Evolutionary conservation across 1,140 invertebrate species (phyloP), one percentile per base, ranked within the genome.

Genomic region (Drosophila pachea): DNA sequence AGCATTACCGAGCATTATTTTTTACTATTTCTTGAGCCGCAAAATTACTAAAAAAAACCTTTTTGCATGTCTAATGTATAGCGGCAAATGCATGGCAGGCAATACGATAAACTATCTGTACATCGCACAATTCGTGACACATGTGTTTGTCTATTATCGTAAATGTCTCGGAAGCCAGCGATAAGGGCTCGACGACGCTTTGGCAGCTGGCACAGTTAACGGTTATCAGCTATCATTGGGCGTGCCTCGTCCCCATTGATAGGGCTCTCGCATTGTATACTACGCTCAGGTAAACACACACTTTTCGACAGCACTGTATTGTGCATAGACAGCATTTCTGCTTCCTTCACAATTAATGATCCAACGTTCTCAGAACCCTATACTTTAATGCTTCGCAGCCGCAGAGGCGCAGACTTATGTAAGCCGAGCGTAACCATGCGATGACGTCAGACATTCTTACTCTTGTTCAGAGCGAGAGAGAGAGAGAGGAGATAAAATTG

Each of bases 371-470:
- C 29, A 35, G 49, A 59, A 70, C n/a, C 47, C 32, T 16, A 22
- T 2, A 63, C 31, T 49, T 58, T 59, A 32, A 54, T 66, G 61
- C 47, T 56, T 22, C 22, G 1, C 22, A 22, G 53, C 53, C n/a
- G 56, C 6, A 55, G 33, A 60, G 68, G 38, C 31, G 36, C 40
- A 12, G 43, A 14, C 64, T 68, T 72, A 56, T 68, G 65, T 68
- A 62, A 72, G 47, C 79, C 62, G 68, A 84, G 81, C 79, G 79
- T 86, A 86, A 86, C 81, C 68, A 69, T 76, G 73, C 59, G 31
- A 74, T 84, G 79, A 86, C 79, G 79, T 84, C 79, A 84, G 65
- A 52, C 6, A n/a, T 7, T 14, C n/a, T 5, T 12, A 1, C 1
- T 12, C 8, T 49, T 62, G 33, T 29, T 14, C 6, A 56, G 12